These are phyloP conservation scores for Melozone crissalis DNA, from an alignment of 2,113 vertebrate species.

Conservation along the genomic window DNA sequence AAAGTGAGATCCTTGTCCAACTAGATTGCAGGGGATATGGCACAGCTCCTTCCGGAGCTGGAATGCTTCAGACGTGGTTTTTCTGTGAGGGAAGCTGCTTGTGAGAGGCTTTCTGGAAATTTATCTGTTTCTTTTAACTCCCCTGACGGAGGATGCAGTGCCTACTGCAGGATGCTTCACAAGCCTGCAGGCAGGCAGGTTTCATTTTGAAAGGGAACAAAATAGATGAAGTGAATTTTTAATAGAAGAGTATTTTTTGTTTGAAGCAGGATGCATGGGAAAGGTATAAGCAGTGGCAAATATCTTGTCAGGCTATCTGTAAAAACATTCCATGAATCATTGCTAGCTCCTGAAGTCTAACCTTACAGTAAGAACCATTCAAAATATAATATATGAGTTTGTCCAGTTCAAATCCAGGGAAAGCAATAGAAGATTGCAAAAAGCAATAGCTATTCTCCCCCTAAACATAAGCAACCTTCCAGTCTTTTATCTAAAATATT, in stretches of 20 bases:
- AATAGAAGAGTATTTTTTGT: not conserved
- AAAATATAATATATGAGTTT: not conserved
- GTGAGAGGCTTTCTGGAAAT: not conserved
- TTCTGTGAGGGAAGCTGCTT: not conserved
- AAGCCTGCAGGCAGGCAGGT: not conserved
- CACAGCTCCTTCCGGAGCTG: not conserved
- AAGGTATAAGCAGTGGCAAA: not conserved
- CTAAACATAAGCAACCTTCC: not conserved
- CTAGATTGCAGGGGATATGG: not conserved
- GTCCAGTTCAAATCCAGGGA: not conserved
- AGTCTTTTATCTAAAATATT: not conserved
- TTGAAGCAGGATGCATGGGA: not conserved
- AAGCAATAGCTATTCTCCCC: not conserved
- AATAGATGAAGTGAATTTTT: not conserved
- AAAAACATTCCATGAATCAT: not conserved
- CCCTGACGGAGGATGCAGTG: not conserved
- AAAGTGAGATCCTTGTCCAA: not conserved
- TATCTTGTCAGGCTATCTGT: not conserved
- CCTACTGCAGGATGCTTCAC: not conserved
- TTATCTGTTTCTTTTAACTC: not conserved
- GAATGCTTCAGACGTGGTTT: accelerated
- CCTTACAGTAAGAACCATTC: not conserved
- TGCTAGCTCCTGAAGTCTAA: not conserved
- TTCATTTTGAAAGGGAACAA: not conserved
- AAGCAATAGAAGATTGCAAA: not conserved